These are phyloP conservation scores for Mungos mungo DNA, from an alignment of 2,113 vertebrate species.

Conservation along the genomic window DNA sequence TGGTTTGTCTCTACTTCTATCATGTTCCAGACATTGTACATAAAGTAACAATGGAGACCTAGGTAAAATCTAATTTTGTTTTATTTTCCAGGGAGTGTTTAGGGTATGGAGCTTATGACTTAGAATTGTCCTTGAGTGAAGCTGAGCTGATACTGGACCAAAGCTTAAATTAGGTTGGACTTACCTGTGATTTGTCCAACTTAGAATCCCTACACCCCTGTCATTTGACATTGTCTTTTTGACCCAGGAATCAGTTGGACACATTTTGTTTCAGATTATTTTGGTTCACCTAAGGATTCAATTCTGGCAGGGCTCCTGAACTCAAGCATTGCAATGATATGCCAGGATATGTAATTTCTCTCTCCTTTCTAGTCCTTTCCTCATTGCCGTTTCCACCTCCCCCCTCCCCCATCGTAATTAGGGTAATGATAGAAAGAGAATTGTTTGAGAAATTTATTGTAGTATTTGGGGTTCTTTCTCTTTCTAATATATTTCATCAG, in stretches of 20 bases:
- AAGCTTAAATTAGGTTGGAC: not conserved
- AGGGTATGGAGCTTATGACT: not conserved
- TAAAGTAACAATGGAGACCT: not conserved
- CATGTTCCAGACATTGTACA: not conserved
- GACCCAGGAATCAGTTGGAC: not conserved
- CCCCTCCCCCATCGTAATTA: not conserved
- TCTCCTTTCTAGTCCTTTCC: not conserved
- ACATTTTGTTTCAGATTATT: not conserved
- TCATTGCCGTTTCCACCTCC: too few relatives aligned
- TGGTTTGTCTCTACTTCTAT: not conserved
- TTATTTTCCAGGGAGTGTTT: not conserved
- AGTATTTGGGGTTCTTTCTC: not conserved
- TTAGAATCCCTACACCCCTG: fast-evolving
- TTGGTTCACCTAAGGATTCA: not conserved
- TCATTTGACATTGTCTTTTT: not conserved
- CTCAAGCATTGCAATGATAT: not conserved
- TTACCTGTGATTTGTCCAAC: not conserved
- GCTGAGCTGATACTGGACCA: not conserved
- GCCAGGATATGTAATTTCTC: not conserved
- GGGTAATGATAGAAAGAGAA: not conserved
- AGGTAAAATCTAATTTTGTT: not conserved
- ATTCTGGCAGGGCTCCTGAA: not conserved
- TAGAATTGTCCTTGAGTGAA: not conserved
- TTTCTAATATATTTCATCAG: not conserved
- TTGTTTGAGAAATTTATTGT: not conserved